Conservation (phyloP, 92 coral and sea anemone species). For the Zoanthus sociatus region DNA sequence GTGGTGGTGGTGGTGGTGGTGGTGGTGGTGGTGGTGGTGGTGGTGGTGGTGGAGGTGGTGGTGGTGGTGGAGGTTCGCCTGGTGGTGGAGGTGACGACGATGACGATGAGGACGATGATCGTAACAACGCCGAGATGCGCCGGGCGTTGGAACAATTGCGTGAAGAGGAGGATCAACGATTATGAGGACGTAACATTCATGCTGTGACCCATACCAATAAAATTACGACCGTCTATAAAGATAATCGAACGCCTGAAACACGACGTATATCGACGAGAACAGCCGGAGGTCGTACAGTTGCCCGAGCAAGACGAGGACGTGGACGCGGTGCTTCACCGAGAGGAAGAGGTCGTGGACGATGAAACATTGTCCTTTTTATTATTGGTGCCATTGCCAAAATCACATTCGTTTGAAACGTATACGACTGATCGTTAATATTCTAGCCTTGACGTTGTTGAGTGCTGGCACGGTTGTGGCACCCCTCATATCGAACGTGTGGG, state of each 20-base stretch:
- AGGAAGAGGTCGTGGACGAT: neutral
- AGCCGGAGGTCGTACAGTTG: neutral
- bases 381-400: neutral
- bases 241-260: neutral
- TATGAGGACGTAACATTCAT: too few relatives aligned
- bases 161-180: neutral
- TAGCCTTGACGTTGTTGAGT: neutral
- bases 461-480: neutral
- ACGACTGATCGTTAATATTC: neutral
- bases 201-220: too few relatives aligned
- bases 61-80: neutral
- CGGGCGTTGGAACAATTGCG: slow-evolving; percentile 10
- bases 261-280: slow-evolving; percentile 7
- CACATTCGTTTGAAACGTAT: neutral
- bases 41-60: neutral
- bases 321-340: neutral
- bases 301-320: neutral
- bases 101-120: neutral
- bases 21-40: neutral
- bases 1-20: neutral
- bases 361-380: neutral
- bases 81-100: neutral
- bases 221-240: neutral
- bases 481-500: neutral
- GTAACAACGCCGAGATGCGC: neutral